A percentile compares a stretch with the other conserved stretches of the same genome.
Evolutionary conservation across 2,797 vertebrate species (phyloP).

Genomic region (Hirundo rustica): DNA sequence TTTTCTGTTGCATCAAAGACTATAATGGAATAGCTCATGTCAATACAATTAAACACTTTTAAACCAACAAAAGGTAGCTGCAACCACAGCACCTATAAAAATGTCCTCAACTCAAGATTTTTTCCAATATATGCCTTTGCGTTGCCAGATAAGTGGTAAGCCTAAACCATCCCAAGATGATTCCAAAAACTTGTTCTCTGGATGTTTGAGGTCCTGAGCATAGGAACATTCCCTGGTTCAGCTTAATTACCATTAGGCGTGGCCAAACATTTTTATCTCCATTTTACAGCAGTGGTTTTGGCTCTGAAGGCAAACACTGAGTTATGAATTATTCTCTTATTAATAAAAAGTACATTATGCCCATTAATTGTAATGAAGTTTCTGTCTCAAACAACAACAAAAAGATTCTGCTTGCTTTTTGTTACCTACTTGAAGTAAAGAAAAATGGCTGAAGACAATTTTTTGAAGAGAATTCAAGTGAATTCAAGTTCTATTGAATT

Average conservation of each 20-base stretch:
- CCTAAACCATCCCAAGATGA: background rate
- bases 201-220: background rate
- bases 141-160: background rate
- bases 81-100: background rate
- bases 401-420: background rate
- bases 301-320: background rate
- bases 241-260: background rate
- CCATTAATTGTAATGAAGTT: background rate
- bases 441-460: background rate
- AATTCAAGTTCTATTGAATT: background rate
- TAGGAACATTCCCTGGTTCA: background rate
- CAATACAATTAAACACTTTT: background rate
- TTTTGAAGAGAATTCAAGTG: background rate
- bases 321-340: background rate
- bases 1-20: background rate
- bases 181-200: background rate
- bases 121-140: background rate
- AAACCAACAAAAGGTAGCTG: background rate
- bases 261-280: background rate
- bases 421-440: background rate
- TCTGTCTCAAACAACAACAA: background rate
- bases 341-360: background rate
- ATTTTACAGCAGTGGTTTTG: background rate
- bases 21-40: background rate
- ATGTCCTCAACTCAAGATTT: background rate